Evolutionary conservation across 2,797 vertebrate species (phyloP), one percentile per base, ranked within the genome.

Genomic region (Uromys caudimaculatus): DNA sequence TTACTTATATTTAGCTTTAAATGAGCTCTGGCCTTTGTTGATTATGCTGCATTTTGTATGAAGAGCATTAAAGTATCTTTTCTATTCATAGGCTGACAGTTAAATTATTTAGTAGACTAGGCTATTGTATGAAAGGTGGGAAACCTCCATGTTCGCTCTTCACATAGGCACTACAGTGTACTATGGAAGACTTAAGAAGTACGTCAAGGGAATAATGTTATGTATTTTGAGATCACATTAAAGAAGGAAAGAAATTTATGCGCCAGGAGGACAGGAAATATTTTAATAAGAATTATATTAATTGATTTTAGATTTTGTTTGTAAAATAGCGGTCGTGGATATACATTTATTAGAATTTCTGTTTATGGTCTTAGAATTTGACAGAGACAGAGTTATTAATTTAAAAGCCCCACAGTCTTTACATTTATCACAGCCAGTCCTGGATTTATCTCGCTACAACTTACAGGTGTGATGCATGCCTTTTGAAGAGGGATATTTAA

Each of bases 61-160:
- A 97, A 98, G 83, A 93, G 54, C 64, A 97, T 98, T 98, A 97
- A 98, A 78, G 1, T 95, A 97, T 98, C 96, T 97, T 97, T 97
- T 95, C 98, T 98, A 98, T 99, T 98, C 98, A 98, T 99, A 99
- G 97, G 96, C 97, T 98, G 96, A 92, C 97, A 98, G 97, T 98
- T 94, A 38, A 97, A 97, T 98, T 98, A 97, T 98, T 96, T 98
- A 98, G 97, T 99, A 98, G 98, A 98, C 95, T 97, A 97, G 97
- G 87, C 92, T 98, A 97, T 98, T 98, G 98, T 98, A 98, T 98
- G 98, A 97, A 98, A 97, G 96, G 94, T 98, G 90, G 95, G 97
- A 96, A 97, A 97, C 95, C 97, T 92, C 90, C 64, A 97, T 83
- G 98, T 98, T 97, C 94, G 92, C 96, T 92, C 94, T 98, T 64